Conservation (phyloP, 2,888 invertebrate species). For the Melanophora roralis region DNA sequence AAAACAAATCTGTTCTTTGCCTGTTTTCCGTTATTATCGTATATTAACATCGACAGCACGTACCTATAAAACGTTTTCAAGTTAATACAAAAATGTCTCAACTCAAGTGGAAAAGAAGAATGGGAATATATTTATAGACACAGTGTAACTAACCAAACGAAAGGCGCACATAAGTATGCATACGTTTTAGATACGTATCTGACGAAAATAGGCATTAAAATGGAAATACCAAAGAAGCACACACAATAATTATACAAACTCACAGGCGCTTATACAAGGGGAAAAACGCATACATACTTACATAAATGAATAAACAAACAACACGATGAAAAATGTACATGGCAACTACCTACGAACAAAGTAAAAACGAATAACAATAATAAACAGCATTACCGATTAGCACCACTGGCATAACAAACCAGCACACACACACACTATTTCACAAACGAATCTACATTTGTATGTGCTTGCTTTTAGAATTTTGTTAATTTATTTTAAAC, state of each 20-base stretch:
- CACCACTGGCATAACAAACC: conserved; percentile 33
- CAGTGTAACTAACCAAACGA: conserved; percentile 41
- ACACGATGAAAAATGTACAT: conserved; percentile 17
- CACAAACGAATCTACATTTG: background rate
- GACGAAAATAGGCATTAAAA: conserved; percentile 28
- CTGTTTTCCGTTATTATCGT: conserved; percentile 25
- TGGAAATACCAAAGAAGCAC: conserved; percentile 29
- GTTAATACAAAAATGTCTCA: conserved; percentile 21
- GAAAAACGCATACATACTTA: background rate
- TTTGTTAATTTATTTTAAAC: conserved; percentile 48
- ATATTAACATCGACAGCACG: conserved; percentile 39
- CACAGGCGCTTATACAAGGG: background rate
- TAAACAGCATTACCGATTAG: conserved; percentile 48
- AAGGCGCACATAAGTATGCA: conserved; percentile 32
- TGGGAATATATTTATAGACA: background rate
- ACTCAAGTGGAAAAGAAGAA: background rate
- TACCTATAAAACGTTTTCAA: conserved; percentile 1
- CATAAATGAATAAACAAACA: background rate
- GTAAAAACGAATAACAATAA: conserved; percentile 30
- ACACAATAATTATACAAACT: background rate
- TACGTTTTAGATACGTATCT: no score
- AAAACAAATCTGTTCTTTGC: background rate
- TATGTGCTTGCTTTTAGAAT: background rate
- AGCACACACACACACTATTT: conserved; percentile 4
- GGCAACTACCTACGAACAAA: conserved; percentile 24